Conservation (phyloP, 2,888 invertebrate species). For the Pammene fasciana region DNA sequence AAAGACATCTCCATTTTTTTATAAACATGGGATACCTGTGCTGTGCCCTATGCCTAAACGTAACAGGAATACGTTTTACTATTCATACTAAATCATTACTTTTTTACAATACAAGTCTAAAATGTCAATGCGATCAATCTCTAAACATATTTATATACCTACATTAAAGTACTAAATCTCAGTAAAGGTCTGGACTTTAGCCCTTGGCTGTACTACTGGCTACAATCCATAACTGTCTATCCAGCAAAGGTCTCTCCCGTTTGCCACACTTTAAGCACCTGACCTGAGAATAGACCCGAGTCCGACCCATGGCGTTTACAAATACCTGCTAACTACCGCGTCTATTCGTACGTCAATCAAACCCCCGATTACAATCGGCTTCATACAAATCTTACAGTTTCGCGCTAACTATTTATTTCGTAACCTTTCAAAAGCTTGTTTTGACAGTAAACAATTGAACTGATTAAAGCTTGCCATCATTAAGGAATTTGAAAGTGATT, state of each 20-base stretch:
- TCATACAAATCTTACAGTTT: conserved; percentile 20
- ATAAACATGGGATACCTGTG: too few species aligned
- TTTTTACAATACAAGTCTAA: too few species aligned
- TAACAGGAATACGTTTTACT: too few species aligned
- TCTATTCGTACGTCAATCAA: conserved; percentile 36
- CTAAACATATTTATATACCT: too few species aligned
- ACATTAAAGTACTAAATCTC: too few species aligned
- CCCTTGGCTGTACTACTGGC: neutral
- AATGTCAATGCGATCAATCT: too few species aligned
- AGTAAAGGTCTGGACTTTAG: too few species aligned
- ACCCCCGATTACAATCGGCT: conserved; percentile 25
- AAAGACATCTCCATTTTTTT: too few species aligned
- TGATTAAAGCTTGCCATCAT: conserved; percentile 25
- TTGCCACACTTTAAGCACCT: neutral
- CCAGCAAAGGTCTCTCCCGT: neutral
- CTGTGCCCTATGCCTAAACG: too few species aligned
- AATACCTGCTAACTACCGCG: conserved; percentile 34
- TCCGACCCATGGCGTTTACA: conserved; percentile 28
- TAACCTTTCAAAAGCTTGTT: conserved; percentile 19
- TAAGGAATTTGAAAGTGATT: conserved; percentile 26
- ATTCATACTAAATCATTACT: too few species aligned
- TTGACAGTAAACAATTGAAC: conserved; percentile 32
- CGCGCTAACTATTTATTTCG: conserved; percentile 20
- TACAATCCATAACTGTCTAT: neutral
- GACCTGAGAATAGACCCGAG: conserved; percentile 7